A percentile compares a stretch with the other conserved stretches of the same genome.
Conservation (phyloP, 1,140 invertebrate genomes). For the Coptotermes formosanus region DNA sequence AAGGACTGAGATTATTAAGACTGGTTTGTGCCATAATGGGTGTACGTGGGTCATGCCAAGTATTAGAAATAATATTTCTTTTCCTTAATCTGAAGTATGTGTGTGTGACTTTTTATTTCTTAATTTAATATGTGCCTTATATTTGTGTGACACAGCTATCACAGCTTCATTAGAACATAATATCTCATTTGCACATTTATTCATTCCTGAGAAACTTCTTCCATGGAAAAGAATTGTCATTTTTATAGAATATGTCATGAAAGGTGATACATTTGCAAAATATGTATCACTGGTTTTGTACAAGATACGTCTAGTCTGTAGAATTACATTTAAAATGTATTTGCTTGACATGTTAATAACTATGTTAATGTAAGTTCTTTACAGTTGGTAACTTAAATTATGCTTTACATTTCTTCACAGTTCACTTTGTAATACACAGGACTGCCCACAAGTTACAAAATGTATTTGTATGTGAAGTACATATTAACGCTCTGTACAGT, state of each 20-base stretch:
- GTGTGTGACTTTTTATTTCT: conserved; percentile 4
- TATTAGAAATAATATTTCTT: conserved; percentile 6
- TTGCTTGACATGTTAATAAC: not conserved
- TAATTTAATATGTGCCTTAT: not conserved
- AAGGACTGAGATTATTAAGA: conserved; percentile 4
- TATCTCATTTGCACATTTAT: not conserved
- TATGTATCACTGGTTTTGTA: not conserved
- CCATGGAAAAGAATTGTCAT: not conserved
- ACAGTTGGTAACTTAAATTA: not conserved
- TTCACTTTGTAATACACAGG: no score
- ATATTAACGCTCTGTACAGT: not conserved
- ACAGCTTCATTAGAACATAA: not conserved
- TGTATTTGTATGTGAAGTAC: not conserved
- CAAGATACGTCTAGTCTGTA: not conserved
- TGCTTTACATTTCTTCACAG: not conserved
- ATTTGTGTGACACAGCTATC: not conserved
- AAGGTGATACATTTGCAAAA: not conserved
- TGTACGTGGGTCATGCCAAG: not conserved
- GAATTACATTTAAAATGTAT: not conserved
- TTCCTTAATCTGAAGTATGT: conserved; percentile 10
- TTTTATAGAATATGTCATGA: not conserved
- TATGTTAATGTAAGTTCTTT: not conserved
- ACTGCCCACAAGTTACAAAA: not conserved
- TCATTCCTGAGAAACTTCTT: not conserved
- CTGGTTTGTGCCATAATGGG: not conserved